Base-by-base conservation (phyloP, 2,113 vertebrate species). In the Hypomesus transpacificus region DNA sequence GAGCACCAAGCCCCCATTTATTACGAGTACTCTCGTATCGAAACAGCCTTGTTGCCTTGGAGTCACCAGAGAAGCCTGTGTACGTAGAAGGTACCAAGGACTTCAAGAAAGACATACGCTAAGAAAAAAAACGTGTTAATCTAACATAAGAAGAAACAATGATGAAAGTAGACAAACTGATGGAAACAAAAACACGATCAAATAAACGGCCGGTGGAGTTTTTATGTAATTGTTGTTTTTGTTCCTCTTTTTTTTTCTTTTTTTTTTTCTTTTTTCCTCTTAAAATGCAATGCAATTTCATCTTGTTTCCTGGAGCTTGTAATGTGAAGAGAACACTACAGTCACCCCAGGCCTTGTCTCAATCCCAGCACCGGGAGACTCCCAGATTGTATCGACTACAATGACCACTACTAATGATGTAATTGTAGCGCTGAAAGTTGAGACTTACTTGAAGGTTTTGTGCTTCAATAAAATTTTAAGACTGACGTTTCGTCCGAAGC, bases 381-480 rank as follows among this genome's bases (percentile, higher is more conserved):
- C 58, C 39, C 58, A 46, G 82, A 82, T 75, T 69, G 76, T 74
- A 77, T 62, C 70, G 69, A 87, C 77, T 76, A 78, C 80, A 68
- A 74, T 86, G 85, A 87, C 89, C 85, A 86, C 85, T 86, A 86
- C 84, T 89, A 86, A 88, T 82, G 75, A 87, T 69, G 63, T 85
- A 82, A 79, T 62, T 75, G 85, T 90, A 89, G 85, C 71, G 76
- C 80, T 88, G 83, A 80, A 85, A 76, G 83, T 82, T 75, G 85
- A 87, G 80, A 89, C 78, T 86, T 89, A 91, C 88, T 89, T 92
- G 86, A 91, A 91, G 82, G 82, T 82, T 75, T 85, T 86, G 82
- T 70, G 88, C 87, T 87, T 90, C 84, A 91, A 91, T 93, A 93
- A 46, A 91, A 92, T 82, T 85, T 87, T 82, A 89, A 85, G 84